Base-by-base conservation (phyloP, 1,140 invertebrate species). In the Drosophila watanabei region DNA sequence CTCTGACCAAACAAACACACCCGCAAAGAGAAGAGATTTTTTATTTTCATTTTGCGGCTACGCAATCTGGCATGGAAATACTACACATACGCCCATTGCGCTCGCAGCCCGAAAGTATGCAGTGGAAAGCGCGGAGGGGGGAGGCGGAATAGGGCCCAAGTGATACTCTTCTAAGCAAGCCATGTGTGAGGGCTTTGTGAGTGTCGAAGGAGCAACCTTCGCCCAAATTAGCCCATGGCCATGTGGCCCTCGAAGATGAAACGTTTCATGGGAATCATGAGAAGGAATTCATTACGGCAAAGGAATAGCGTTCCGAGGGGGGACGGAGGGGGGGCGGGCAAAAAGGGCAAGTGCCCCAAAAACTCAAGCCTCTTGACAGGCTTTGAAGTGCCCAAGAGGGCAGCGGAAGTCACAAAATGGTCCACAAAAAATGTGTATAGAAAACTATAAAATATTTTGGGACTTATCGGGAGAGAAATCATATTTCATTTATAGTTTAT, bases 171-270 rank as follows among this genome's bases (percentile, higher is more conserved):
- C 54, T 52, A 56, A 64, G 62, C 62, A 52, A 46, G 49, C 72
- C 71, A 64, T 75, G 72, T 75, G 71, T 43, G 39, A 52, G 71
- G 49, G 41, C 49, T 75, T 75, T 63, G 69, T 60, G 37, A 35
- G 69, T 49, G 72, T 64, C 72, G 51, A 20, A 41, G 59, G 16
- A 56, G 72, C 43, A 63, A 64, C 72, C 72, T 75, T 75, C 60
- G 57, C 71, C 71, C 71, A 75, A 75, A 75, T 75, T 75, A 75
- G 72, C 72, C 72, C 72, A 75, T 48, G 72, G 72, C 72, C 72
- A 75, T 73, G 69, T 18, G 71, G 54, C 46, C 33, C 71, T 61
- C 70, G 32, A 75, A 75, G 72, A 75, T 75, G 72, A 75, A 75
- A 75, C 71, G 71, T 41, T 73, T 51, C 71, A 35, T 39, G 70